Evolutionary conservation across 1,140 invertebrate species (phyloP), one percentile per base, ranked within the genome.

Genomic region (Meloidogyne hapla): DNA sequence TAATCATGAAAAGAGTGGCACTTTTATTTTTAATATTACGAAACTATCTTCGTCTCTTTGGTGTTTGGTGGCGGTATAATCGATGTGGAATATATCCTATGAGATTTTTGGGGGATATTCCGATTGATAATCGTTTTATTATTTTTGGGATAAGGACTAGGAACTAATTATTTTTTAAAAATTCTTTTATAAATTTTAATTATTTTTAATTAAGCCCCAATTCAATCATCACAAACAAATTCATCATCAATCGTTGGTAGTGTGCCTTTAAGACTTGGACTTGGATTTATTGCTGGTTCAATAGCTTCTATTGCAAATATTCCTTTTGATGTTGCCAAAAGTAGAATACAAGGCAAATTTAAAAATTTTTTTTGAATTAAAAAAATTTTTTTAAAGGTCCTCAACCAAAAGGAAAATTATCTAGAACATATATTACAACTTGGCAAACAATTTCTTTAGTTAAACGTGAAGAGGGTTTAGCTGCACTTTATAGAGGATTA

Each of bases 291-390:
- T 25, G 93, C 93, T 25, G 94, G 94, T 12, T 92, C 92, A 0
- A 83, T 95, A 21, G 93, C 92, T 25, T 95, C 93, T 1, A 91
- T 91, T 84, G 88, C 93, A 26, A 96, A 96, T 87, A 96, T 96
- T 89, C 94, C 94, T 33, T 96, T 95, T 88, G 94, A 96, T 88
- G 94, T 96, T 6, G 94, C 93, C 10, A 96, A 96, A 88, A 94
- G 93, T 84, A 89, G 94, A 75, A 96, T 96, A 80, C 94, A 96
- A 80, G 88, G 79, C 70, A 26, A 13, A 10, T 15, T 28, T 0
- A 70, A 79, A 21, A n/a, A 26, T 23, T 48, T 62, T 26, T 28
- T 23, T 23, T 38, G 38, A 40, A 21, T 56, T 15, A 62, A 40
- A 9, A 80, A 67, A n/a, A n/a, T n/a, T n/a, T 33, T 33, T 33